Evolutionary conservation across 2,113 vertebrate genomes (phyloP), one percentile per base, ranked within the genome.

Genomic region (Gymnorhina tibicen): DNA sequence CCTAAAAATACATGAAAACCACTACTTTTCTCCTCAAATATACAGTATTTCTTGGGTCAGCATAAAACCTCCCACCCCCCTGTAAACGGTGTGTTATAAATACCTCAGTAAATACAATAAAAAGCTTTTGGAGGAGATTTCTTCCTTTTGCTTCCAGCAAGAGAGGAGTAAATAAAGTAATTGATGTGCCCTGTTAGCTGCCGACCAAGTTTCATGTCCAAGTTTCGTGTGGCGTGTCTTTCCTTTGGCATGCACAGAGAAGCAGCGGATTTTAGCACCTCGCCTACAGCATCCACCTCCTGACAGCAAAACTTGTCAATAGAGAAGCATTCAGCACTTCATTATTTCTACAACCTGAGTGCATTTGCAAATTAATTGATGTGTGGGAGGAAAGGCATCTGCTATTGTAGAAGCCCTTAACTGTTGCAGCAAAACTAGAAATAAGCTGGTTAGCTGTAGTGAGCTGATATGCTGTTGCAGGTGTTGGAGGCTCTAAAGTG

Each of bases 331-430:
- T 94, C 96, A 16, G 93, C 91, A 75, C 97, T 97, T 98, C 97
- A 97, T 98, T 98, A 98, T 97, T 97, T 97, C 97, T 97, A 90
- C 97, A 97, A 98, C 98, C 98, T 97, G 97, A 98, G 98, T 91
- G 96, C 96, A 97, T 98, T 97, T 98, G 97, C 97, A 98, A 85
- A 98, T 98, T 98, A 98, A 98, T 98, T 98, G 98, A 95, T 89
- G 97, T 89, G 98, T 98, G 95, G 98, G 98, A 97, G 97, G 98
- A 91, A 95, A 97, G 95, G 97, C 98, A 98, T 98, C 98, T 98
- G 98, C 97, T 98, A 91, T 97, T 98, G 95, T 97, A 97, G 96
- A 97, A 97, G 85, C 69, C 96, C 96, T 97, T 91, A 97, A 89
- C 89, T 93, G 89, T 83, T 64, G 78, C 97, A 93, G 95, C 81